Percentiles rank a stretch among this genome's conserved stretches.
These are phyloP conservation scores for Balaeniceps rex DNA, from an alignment of 2,113 vertebrate species.

Conservation along the genomic window DNA sequence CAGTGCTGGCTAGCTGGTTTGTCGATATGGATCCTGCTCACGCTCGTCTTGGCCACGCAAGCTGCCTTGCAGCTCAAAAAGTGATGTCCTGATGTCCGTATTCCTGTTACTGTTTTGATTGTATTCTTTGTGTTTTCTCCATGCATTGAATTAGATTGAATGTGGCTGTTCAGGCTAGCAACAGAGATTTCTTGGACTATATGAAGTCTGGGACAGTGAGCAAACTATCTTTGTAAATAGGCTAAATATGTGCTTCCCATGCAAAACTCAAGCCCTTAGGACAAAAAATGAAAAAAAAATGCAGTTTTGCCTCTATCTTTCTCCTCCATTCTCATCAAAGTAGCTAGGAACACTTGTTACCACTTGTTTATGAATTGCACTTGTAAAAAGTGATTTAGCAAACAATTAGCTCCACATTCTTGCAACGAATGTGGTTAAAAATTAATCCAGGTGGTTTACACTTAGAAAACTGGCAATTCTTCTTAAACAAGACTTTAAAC, in stretches of 20 bases:
- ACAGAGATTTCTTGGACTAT: background rate
- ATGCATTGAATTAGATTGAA: background rate
- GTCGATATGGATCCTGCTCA: background rate
- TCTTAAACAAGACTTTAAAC: background rate
- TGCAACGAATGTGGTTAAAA: background rate
- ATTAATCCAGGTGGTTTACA: background rate
- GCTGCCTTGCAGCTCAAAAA: background rate
- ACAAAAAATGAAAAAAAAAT: background rate
- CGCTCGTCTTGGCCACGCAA: background rate
- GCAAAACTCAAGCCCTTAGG: background rate
- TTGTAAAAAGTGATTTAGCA: background rate
- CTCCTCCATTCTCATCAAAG: background rate
- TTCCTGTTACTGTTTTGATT: background rate
- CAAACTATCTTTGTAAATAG: background rate
- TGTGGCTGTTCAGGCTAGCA: background rate
- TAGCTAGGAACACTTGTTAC: background rate
- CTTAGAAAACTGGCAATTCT: background rate
- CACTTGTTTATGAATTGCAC: background rate
- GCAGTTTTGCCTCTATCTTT: background rate
- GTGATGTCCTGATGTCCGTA: background rate
- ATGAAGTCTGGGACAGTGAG: background rate
- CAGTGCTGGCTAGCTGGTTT: background rate
- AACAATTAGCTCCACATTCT: background rate
- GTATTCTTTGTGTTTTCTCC: background rate
- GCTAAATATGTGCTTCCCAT: background rate